Evolutionary conservation across 1,140 invertebrate genomes (phyloP), one percentile per base, ranked within the genome.

Genomic region (Drosophila parabipectinata): DNA sequence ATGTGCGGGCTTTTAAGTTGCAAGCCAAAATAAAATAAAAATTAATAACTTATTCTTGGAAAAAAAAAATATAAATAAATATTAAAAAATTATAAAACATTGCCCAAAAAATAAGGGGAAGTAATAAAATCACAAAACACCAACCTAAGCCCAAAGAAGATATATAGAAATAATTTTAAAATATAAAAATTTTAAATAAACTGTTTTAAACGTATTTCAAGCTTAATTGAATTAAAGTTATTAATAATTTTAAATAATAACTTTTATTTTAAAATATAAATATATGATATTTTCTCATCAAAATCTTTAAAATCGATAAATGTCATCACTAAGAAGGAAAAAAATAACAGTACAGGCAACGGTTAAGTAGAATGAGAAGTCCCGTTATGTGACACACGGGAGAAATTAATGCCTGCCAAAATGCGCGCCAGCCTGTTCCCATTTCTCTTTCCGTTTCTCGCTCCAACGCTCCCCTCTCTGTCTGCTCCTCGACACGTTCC

Each of bases 391-490:
- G 80, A 53, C 80, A 84, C 80, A 77, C 81, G 80, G 80, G 80
- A 84, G 72, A 77, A 84, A 84, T 84, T 84, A 44, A 44, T 44
- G 80, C 81, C 80, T 83, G 72, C 80, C 80, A 83, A 83, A 83
- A 83, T 84, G 66, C 61, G 66, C 60, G 48, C 47, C 51, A 55
- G 50, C 41, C 68, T 59, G 75, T 61, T 66, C 59, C 62, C 57
- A 53, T 83, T 72, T 44, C 41, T 44, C 41, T 44, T 44, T 44
- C 41, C 41, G 41, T 7, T 21, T 28, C 28, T 28, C 41, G n/a
- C 8, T 14, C n/a, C 30, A 0, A n/a, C 9, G 4, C 10, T 37
- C 10, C 12, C 26, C 26, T 2, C 21, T 5, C 28, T 9, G 4
- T 37, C 50, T 10, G 15, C 32, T 10, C 5, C 24, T 48, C 18